Conservation (phyloP, 1,140 invertebrate genomes). For the Drosophila albomicans region DNA sequence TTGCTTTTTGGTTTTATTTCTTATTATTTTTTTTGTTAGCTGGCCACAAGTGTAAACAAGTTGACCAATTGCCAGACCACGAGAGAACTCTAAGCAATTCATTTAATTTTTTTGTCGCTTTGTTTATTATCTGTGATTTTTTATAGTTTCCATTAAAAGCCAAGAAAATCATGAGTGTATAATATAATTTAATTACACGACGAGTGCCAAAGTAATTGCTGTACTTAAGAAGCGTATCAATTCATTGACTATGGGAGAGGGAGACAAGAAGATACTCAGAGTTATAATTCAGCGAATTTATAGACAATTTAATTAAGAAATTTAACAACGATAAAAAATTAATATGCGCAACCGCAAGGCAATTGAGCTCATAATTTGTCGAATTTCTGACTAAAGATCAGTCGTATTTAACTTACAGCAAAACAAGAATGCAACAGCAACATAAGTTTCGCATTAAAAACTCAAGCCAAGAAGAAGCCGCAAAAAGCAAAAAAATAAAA, state of each 20-base stretch:
- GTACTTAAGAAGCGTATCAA: constrained; percentile 1
- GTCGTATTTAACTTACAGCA: neutral
- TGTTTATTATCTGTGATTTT: constrained; percentile 13
- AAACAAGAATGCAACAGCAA: constrained; percentile 56
- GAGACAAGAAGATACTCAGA: neutral
- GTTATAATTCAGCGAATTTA: neutral
- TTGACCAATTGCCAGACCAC: constrained; percentile 28
- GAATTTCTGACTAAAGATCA: constrained; percentile 56
- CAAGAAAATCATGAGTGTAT: constrained; percentile 11
- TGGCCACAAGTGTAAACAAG: constrained; percentile 45
- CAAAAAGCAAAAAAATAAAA: constrained; percentile 23
- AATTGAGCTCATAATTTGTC: constrained; percentile 64
- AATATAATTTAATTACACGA: constrained; percentile 24
- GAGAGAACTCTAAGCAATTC: constrained; percentile 29
- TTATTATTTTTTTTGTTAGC: constrained; percentile 9
- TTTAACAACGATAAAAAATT: constrained; percentile 33
- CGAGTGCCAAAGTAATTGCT: constrained; percentile 15
- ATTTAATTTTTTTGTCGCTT: constrained; percentile 30
- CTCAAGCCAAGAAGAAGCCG: constrained; percentile 43
- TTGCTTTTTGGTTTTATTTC: constrained; percentile 24
- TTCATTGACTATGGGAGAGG: neutral
- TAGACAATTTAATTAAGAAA: constrained; percentile 63
- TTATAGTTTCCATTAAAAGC: constrained; percentile 28
- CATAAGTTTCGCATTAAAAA: constrained; percentile 72
- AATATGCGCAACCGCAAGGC: constrained; percentile 39